Conservation (phyloP, 2,797 vertebrate species). For the Sebastes cheni region DNA sequence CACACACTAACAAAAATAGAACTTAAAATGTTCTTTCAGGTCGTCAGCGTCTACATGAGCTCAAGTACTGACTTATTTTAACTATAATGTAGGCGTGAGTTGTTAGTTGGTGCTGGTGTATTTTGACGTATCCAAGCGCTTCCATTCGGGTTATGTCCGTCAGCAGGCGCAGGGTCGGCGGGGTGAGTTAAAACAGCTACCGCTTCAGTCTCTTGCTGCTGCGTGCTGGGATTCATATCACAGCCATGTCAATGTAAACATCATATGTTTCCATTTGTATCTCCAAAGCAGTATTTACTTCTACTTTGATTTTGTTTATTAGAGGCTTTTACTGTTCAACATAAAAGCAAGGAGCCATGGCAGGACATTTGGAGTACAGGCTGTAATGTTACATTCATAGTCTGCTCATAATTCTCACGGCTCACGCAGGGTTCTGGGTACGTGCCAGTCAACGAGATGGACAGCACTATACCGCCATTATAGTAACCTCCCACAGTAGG, state of each 20-base stretch:
- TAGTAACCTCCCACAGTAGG: constrained; percentile 52
- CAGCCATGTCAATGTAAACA: constrained; percentile 68
- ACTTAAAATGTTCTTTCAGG: constrained; percentile 17
- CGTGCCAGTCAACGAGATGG: constrained; percentile 59
- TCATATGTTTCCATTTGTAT: constrained; percentile 65
- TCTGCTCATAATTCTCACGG: constrained; percentile 43
- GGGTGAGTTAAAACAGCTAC: constrained; percentile 41
- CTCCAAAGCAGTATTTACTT: constrained; percentile 68
- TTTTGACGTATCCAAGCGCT: constrained; percentile 27
- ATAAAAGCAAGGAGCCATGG: constrained; percentile 66
- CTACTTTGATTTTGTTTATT: constrained; percentile 76
- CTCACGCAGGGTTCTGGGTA: constrained; percentile 53
- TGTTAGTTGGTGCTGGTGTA: constrained; percentile 24
- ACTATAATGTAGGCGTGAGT: constrained; percentile 33
- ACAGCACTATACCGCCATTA: constrained; percentile 29
- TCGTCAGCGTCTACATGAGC: constrained; percentile 8
- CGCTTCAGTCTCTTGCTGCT: constrained; percentile 21
- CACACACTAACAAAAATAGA: constrained; percentile 48
- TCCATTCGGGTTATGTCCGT: constrained; percentile 41
- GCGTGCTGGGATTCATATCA: constrained; percentile 56
- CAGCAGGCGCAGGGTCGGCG: background rate
- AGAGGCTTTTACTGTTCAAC: constrained; percentile 64
- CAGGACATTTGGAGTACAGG: constrained; percentile 36
- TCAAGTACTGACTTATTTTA: constrained; percentile 17
- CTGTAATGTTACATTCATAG: constrained; percentile 38